These are phyloP conservation scores for Onthophagus sagittarius DNA, from an alignment of 2,888 invertebrate genomes.

Conservation along the genomic window DNA sequence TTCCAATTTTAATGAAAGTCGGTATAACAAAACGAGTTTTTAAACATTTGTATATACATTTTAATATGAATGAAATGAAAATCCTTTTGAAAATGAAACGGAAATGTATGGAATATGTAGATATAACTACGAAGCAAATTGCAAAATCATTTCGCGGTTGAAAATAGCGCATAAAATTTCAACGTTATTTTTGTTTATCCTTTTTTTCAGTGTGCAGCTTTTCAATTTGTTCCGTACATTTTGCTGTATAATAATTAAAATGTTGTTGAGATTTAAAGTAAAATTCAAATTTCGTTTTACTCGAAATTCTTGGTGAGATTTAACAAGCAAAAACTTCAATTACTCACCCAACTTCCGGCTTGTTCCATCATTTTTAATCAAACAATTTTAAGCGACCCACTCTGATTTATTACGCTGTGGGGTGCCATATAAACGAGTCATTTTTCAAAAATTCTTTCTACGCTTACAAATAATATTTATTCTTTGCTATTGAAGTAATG, in stretches of 20 bases:
- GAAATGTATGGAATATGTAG: neutral
- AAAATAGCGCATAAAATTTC: neutral
- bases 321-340: neutral
- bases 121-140: neutral
- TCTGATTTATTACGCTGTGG: neutral
- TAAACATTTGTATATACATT: too few species aligned
- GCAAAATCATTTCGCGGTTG: neutral
- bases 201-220: too few species aligned
- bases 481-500: neutral
- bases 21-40: neutral
- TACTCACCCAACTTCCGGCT: neutral
- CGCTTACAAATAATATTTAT: neutral
- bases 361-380: neutral
- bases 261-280: neutral
- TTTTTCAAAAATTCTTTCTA: neutral
- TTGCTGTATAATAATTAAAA: neutral
- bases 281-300: neutral
- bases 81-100: neutral
- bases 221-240: neutral
- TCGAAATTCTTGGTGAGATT: neutral
- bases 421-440: neutral
- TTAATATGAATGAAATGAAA: neutral
- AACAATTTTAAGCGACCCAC: neutral
- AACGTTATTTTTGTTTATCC: too few species aligned
- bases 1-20: neutral